Conservation (phyloP, 2,113 vertebrate genomes). For the Carollia perspicillata region DNA sequence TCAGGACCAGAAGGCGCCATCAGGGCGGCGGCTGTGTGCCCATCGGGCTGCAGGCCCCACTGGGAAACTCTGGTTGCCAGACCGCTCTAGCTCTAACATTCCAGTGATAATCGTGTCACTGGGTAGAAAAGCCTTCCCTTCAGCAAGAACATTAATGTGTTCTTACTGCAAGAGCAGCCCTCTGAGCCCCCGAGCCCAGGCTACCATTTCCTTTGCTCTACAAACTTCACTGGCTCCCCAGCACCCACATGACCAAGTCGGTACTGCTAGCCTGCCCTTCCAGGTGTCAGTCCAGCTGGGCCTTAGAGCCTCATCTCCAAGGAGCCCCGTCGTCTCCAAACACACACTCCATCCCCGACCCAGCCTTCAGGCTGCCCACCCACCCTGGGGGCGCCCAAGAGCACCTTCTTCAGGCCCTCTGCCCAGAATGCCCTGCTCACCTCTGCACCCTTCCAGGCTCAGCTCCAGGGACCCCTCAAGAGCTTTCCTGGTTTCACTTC, state of each 20-base stretch:
- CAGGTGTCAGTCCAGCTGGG: neutral
- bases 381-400: rapidly evolving
- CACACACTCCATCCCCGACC: neutral
- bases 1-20: neutral
- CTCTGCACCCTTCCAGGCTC: neutral
- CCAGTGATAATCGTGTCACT: neutral
- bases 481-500: neutral
- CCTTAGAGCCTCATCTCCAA: rapidly evolving
- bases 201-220: neutral
- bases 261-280: neutral
- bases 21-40: rapidly evolving
- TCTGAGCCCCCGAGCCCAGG: neutral
- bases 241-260: neutral
- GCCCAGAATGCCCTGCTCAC: neutral
- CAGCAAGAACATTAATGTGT: neutral
- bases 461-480: neutral
- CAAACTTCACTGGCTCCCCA: neutral
- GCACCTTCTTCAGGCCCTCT: neutral
- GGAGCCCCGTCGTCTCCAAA: neutral
- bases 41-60: neutral
- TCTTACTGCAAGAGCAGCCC: neutral
- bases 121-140: neutral
- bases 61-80: neutral
- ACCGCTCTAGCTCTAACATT: neutral
- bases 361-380: neutral